phyloP scores from a whole-genome alignment of 1,140 invertebrate genomes.

The Megalonaias nervosa region DNA sequence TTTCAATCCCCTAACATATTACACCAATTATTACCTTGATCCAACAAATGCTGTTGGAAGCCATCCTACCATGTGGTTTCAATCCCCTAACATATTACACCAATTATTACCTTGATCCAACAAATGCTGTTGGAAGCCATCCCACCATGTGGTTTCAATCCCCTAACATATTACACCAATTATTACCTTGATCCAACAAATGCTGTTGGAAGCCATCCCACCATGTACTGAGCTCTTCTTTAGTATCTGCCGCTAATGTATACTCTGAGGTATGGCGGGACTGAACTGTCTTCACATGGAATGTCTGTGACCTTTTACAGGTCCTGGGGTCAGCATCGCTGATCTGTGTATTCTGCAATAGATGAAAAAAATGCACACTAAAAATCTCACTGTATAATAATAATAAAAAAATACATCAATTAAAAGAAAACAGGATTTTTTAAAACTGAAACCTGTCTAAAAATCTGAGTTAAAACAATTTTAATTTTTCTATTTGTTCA shows the following conservation, averaged over 20 bases:
- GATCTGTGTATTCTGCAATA: constrained; percentile 62
- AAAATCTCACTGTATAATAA: too few relatives aligned
- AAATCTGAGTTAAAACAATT: too few relatives aligned
- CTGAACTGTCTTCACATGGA: constrained; percentile 62
- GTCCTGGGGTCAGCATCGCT: constrained; percentile 62
- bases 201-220: constrained; percentile 69
- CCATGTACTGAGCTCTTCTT: constrained; percentile 61
- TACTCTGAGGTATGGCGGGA: constrained; percentile 47
- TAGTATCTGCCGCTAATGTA: constrained; percentile 59
- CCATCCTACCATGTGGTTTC: constrained; percentile 26
- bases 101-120: constrained; percentile 59
- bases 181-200: constrained; percentile 65
- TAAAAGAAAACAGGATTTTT: too few relatives aligned
- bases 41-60: background rate
- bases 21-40: background rate
- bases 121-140: background rate
- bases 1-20: constrained; percentile 60
- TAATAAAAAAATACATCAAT: too few relatives aligned
- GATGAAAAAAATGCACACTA: constrained; percentile 2
- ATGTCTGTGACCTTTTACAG: constrained; percentile 55
- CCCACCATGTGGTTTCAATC: background rate
- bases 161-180: background rate
- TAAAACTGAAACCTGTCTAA: too few relatives aligned
- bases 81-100: constrained; percentile 70
- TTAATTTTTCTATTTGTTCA: too few relatives aligned